These are phyloP conservation scores for Folsomia candida DNA, from an alignment of 2,888 invertebrate genomes.

Conservation along the genomic window DNA sequence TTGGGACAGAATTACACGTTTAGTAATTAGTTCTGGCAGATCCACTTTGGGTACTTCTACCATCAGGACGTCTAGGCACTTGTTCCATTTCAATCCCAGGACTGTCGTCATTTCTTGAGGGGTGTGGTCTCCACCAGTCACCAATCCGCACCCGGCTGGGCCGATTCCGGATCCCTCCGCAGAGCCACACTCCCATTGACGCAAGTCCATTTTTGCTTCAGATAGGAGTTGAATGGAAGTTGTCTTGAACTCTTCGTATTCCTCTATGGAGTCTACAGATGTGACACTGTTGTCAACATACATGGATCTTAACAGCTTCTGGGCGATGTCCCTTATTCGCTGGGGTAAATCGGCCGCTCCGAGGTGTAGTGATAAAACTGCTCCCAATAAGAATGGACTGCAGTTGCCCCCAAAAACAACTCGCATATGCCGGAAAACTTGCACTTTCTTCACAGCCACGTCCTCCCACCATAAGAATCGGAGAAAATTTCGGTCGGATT, in stretches of 20 bases:
- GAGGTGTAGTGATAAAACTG: too few species aligned
- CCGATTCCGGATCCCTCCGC: too few species aligned
- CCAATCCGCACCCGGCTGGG: too few species aligned
- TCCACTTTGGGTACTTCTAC: background rate
- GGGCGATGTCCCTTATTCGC: background rate
- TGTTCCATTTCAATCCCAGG: background rate
- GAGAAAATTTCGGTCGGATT: slow-evolving; percentile 50
- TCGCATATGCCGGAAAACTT: slow-evolving; percentile 16
- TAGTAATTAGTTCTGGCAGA: background rate
- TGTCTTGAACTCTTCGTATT: slow-evolving; percentile 9
- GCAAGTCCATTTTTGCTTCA: too few species aligned
- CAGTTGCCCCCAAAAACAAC: slow-evolving; percentile 24
- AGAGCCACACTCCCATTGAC: too few species aligned
- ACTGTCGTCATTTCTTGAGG: too few species aligned
- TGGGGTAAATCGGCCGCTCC: background rate
- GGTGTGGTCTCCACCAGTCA: too few species aligned
- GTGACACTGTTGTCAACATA: slow-evolving; percentile 15
- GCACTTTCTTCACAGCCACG: background rate
- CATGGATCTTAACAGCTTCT: background rate
- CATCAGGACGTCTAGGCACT: background rate
- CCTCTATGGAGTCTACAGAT: slow-evolving; percentile 1
- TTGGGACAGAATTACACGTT: background rate
- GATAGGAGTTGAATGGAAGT: background rate
- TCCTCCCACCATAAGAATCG: too few species aligned
- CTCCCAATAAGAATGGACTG: slow-evolving; percentile 23